Percentiles rank a stretch among this genome's conserved stretches.
Evolutionary conservation across 2,888 invertebrate species (phyloP).

Genomic region (Cheilosia soror): DNA sequence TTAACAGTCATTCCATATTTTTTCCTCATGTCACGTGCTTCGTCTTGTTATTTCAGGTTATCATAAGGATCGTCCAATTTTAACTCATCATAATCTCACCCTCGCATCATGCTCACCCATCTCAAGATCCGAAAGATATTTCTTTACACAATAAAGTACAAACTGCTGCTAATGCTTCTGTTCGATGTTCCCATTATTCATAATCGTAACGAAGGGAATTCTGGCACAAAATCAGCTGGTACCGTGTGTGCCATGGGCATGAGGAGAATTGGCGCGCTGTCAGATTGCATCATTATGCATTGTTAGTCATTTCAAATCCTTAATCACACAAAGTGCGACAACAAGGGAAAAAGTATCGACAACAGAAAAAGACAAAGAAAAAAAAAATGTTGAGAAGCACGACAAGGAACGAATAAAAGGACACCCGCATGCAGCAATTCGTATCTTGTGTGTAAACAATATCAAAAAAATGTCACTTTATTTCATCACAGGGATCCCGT

Average conservation of each 20-base stretch:
- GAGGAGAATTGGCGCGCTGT: slow-evolving; percentile 70
- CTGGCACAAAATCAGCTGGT: slow-evolving; percentile 53
- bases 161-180: slow-evolving; percentile 68
- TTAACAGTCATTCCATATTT: not conserved
- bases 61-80: slow-evolving; percentile 33
- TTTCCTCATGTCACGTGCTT: slow-evolving; percentile 68
- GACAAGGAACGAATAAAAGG: slow-evolving; percentile 65
- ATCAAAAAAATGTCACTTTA: slow-evolving; percentile 58
- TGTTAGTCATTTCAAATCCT: slow-evolving; percentile 70
- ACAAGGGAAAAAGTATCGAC: slow-evolving; percentile 11
- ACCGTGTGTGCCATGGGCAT: slow-evolving; percentile 37
- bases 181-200: slow-evolving; percentile 32
- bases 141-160: slow-evolving; percentile 53
- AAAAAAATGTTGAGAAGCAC: slow-evolving; percentile 35
- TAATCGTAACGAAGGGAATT: not conserved
- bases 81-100: slow-evolving; percentile 50
- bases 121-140: slow-evolving; percentile 48
- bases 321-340: slow-evolving; percentile 51
- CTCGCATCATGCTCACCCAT: slow-evolving; percentile 36
- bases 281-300: slow-evolving; percentile 71
- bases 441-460: slow-evolving; percentile 74
- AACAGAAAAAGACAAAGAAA: too few species aligned
- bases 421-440: slow-evolving; percentile 74
- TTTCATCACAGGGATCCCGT: slow-evolving; percentile 67
- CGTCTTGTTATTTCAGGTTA: slow-evolving; percentile 45